Base-by-base conservation (phyloP, 2,113 vertebrate genomes). In the Eulacestoma nigropectus region DNA sequence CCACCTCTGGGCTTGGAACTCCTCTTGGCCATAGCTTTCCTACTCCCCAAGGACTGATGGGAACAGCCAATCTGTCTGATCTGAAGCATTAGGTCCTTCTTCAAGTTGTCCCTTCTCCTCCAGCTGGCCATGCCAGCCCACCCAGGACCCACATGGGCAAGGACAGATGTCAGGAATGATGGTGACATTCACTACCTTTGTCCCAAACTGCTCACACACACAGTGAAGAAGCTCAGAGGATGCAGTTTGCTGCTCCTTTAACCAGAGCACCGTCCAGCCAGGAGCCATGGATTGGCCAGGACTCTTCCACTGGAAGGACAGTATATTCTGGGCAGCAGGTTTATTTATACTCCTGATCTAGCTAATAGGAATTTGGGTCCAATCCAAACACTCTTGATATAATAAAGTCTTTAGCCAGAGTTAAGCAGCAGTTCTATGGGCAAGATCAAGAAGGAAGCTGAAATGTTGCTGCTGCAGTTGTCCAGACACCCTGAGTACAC, bases 41-140 rank as follows among this genome's bases (percentile, higher is more conserved):
- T 15, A 0, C 10, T 32, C 22, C 4, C 2, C 37, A 5, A 0
- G 9, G n/a, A 11, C 46, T 10, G 50, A 7, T 1, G 0, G 20
- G 67, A 76, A 76, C 0, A 6, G 70, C 33, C 77, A 29, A 1
- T 3, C 42, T 9, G 50, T 11, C 50, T 9, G 30, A 33, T 1
- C 30, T 9, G 46, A n/a, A 29, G 81, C 49, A 25, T 1, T 0
- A 26, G 70, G 14, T 30, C 42, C 52, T 20, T 10, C 52, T 44
- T 25, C 6, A 4, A 2, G 9, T 0, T 35, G 53, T 41, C 46
- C 70, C 39, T 60, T 32, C 56, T 83, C 55, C 87, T 62, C 12
- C 86, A 78, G 76, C 42, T 4, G 11, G 57, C 59, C 49, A 2
- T 0, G 37, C 15, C 64, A 64, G 59, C 69, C 37, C 11, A 26